phyloP scores from a whole-genome alignment of 1,140 invertebrate species.

The Ephestia elutella region DNA sequence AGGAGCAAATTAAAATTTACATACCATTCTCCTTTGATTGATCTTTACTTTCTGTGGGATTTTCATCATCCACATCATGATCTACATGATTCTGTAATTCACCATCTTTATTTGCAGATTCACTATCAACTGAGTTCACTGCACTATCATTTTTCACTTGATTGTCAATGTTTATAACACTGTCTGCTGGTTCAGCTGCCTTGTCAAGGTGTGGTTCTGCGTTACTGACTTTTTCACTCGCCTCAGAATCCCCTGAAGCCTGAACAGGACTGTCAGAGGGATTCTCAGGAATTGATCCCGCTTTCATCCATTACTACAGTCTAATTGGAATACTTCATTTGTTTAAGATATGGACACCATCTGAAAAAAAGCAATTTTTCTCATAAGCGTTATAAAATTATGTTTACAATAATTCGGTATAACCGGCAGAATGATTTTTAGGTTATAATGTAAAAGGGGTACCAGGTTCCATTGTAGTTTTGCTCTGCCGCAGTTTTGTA shows the following conservation, averaged over 20 bases:
- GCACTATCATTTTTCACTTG: constrained; percentile 25
- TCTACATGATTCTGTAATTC: constrained; percentile 59
- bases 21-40: constrained; percentile 3
- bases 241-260: constrained; percentile 17
- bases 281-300: constrained; percentile 38
- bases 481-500: too few species aligned
- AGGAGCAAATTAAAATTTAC: not conserved
- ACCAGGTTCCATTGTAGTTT: not conserved
- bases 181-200: constrained; percentile 29
- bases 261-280: constrained; percentile 25
- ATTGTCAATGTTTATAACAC: constrained; percentile 24
- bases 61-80: constrained; percentile 20
- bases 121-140: constrained; percentile 24
- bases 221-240: constrained; percentile 12
- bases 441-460: constrained; percentile 36
- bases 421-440: constrained; percentile 52
- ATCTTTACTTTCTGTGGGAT: not conserved
- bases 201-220: constrained; percentile 9
- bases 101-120: constrained; percentile 28
- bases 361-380: constrained; percentile 37
- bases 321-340: constrained; percentile 27
- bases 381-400: not conserved
- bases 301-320: constrained; percentile 60
- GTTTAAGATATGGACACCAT: constrained; percentile 33
- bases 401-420: constrained; percentile 26